These are phyloP conservation scores for Tryphoninae sp. DNA, from an alignment of 2,888 invertebrate genomes.

Conservation along the genomic window DNA sequence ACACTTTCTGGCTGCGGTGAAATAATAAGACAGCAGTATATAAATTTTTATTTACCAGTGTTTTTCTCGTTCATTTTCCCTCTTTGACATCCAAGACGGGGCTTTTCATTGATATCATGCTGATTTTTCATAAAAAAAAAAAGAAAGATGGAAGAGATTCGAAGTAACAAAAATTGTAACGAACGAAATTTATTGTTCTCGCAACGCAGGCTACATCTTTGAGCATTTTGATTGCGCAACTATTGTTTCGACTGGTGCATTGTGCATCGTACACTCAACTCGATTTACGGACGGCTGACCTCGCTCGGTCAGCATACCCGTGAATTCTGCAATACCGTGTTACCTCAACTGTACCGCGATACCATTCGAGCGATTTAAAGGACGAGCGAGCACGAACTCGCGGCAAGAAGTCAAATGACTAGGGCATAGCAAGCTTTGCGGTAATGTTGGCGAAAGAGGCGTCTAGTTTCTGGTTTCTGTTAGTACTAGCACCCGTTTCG, in stretches of 20 bases:
- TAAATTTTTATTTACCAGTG: too few species aligned
- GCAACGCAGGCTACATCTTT: conserved; percentile 11
- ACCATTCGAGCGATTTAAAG: conserved; percentile 28
- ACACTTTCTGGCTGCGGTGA: too few species aligned
- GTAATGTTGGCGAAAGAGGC: conserved; percentile 22
- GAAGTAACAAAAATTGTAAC: background rate
- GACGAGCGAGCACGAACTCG: conserved; percentile 9
- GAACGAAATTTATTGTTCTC: background rate
- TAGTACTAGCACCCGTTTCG: background rate
- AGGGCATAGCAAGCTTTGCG: background rate
- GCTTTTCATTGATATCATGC: too few species aligned
- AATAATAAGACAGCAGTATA: too few species aligned
- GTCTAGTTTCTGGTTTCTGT: conserved; percentile 9
- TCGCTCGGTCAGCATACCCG: conserved; percentile 29
- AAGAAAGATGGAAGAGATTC: background rate
- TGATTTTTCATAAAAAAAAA: background rate
- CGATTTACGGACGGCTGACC: conserved; percentile 12
- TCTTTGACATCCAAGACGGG: too few species aligned
- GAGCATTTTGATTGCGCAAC: background rate
- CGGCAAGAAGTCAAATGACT: conserved; percentile 31
- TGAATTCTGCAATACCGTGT: conserved; percentile 29
- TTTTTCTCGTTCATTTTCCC: too few species aligned
- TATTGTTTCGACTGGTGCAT: conserved; percentile 14
- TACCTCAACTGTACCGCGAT: conserved; percentile 25
- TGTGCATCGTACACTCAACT: conserved; percentile 9